Conservation (phyloP, 30 jellyfish, hydroid and myxozoan species). For the Rhopilema esculentum region DNA sequence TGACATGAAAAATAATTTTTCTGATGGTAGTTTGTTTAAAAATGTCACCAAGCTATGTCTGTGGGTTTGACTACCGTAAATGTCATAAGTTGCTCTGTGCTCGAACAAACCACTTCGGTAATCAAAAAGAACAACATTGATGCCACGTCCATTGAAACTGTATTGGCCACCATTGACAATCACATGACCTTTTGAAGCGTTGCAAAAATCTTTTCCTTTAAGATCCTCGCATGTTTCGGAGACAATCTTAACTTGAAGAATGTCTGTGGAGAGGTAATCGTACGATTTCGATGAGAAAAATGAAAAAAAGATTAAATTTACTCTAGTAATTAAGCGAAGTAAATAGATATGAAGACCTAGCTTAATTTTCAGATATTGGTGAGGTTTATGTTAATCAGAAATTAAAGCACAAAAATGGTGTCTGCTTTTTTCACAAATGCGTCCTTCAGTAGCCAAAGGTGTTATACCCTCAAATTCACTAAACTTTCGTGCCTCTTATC, state of each 20-base stretch:
- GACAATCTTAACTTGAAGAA: conserved; percentile 5
- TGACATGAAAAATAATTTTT: conserved; percentile 11
- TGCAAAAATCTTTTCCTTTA: background rate
- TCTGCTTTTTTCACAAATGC: no score
- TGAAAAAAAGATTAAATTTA: background rate
- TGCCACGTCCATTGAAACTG: conserved; percentile 30
- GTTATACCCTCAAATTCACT: no score
- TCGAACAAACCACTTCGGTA: conserved; percentile 42
- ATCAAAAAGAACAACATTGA: conserved; percentile 43
- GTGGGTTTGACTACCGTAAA: background rate
- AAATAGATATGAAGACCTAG: no score
- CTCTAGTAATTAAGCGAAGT: background rate
- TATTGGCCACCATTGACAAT: conserved; percentile 55
- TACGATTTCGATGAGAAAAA: background rate
- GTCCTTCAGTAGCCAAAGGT: no score
- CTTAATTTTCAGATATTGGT: no score
- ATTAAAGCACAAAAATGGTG: no score
- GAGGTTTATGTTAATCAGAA: no score
- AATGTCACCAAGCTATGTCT: background rate
- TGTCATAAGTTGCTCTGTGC: conserved; percentile 7
- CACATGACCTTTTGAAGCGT: conserved; percentile 5
- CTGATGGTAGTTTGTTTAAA: background rate
- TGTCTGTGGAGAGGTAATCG: background rate
- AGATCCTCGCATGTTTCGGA: conserved; percentile 31
- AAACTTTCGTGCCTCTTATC: no score